Base-by-base conservation (phyloP, 2,888 invertebrate genomes). In the Ochlodes sylvanus region DNA sequence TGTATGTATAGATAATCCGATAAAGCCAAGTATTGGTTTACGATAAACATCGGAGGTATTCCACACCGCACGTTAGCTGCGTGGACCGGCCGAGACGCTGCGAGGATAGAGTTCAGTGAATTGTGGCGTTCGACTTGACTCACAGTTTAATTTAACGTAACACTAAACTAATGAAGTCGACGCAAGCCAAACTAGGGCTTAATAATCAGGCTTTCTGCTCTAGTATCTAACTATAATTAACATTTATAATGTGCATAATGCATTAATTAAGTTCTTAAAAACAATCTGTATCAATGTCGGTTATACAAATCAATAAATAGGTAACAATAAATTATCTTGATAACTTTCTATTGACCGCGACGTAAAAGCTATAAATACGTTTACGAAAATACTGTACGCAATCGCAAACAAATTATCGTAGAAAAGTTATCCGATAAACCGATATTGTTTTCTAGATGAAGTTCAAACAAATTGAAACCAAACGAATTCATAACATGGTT, bases 91-190 rank as follows among this genome's bases (percentile, higher is more conserved):
- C 38, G 38, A 38, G 38, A 38, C 38, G 38, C 27, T 27, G 27
- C 27, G 34, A 61, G 19, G 63, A 44, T 56, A 63, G 55, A 44
- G 63, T 34, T 56, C 63, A 56, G 56, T 56, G 63, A 63, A 63
- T 63, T 63, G 63, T 63, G 55, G 63, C 55, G 44, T 44, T 27
- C 27, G 63, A 19, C 15, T 63, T 56, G 52, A 34, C 27, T 38
- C 57, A 47, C 57, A 57, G 64, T 64, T n/a, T 64, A 64, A 64
- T 64, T 64, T 64, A 64, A 44, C 34, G 17, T 56, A 56, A 56
- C 44, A 34, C 44, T 19, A 57, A 64, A 32, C 55, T 54, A 55
- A 55, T 63, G 42, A 55, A 54, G 12, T 55, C 55, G 17, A 62
- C 34, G 19, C 61, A 17, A 15, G n/a, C 61, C 34, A 34, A 61